Conservation (phyloP, 2,888 invertebrate species). For the Aplocera efformata region DNA sequence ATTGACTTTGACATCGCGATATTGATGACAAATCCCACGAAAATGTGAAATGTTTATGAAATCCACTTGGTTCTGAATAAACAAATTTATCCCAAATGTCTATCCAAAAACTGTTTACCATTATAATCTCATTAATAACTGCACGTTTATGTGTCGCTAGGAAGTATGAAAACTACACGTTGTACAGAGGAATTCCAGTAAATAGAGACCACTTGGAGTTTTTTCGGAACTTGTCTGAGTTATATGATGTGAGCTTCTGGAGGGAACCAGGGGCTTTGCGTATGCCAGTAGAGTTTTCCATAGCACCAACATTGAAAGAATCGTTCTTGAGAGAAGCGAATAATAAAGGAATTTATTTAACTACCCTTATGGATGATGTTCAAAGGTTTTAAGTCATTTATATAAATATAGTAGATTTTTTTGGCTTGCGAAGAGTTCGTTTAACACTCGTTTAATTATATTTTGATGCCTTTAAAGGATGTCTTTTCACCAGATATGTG, state of each 20-base stretch:
- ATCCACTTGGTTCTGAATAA: background rate
- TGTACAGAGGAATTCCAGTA: conserved; percentile 51
- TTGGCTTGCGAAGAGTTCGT: too few relatives aligned
- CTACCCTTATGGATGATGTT: conserved; percentile 49
- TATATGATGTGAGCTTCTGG: conserved; percentile 53
- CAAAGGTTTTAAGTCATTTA: conserved; percentile 44
- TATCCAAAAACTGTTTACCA: too few relatives aligned
- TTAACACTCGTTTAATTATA: too few relatives aligned
- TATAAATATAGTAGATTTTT: too few relatives aligned
- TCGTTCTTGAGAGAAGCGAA: conserved; percentile 38
- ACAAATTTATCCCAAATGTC: too few relatives aligned
- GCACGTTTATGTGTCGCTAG: conserved; percentile 1
- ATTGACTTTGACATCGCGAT: too few relatives aligned
- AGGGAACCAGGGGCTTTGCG: conserved; percentile 41
- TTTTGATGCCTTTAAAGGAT: too few relatives aligned
- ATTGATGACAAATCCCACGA: too few relatives aligned
- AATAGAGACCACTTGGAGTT: conserved; percentile 43
- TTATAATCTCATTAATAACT: too few relatives aligned
- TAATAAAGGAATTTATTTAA: conserved; percentile 37
- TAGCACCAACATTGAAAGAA: conserved; percentile 40
- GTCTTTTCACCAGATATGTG: too few relatives aligned
- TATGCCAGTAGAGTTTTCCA: conserved; percentile 52
- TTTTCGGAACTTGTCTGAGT: conserved; percentile 37
- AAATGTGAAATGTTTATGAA: background rate
- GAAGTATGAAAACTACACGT: conserved; percentile 43